phyloP scores from a whole-genome alignment of 2,888 invertebrate genomes.

The Pseudolycoriella hygida region DNA sequence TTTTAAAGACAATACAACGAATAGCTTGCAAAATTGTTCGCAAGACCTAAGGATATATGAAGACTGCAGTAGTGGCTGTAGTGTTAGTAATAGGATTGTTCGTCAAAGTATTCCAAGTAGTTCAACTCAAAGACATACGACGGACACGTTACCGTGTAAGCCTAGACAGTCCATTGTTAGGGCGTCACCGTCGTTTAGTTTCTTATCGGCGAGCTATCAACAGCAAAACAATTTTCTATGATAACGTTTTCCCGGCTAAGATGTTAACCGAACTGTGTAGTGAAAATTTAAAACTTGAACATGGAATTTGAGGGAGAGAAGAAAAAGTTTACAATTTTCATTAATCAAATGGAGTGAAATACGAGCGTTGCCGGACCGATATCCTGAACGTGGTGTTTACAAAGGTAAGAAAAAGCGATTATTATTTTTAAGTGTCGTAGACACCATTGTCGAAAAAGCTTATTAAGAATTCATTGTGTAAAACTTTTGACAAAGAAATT shows the following conservation, averaged over 20 bases:
- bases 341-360: no score
- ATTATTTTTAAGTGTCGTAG: no score
- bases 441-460: no score
- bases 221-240: constrained; percentile 8
- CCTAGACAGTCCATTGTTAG: constrained; percentile 8
- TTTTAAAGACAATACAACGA: neutral
- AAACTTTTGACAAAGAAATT: no score
- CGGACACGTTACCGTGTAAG: constrained; percentile 1
- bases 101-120: neutral
- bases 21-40: neutral
- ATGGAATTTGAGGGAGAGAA: no score
- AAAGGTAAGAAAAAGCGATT: no score
- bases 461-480: no score
- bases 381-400: no score
- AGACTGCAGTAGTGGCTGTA: neutral
- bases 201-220: constrained; percentile 7
- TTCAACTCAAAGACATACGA: neutral
- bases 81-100: neutral
- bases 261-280: no score
- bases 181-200: constrained; percentile 8
- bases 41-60: constrained; percentile 5
- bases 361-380: no score
- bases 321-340: no score
- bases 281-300: no score
- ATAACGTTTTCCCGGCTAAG: constrained; percentile 1